These are phyloP conservation scores for Rhamnusium bicolor DNA, from an alignment of 2,888 invertebrate species.

Conservation along the genomic window DNA sequence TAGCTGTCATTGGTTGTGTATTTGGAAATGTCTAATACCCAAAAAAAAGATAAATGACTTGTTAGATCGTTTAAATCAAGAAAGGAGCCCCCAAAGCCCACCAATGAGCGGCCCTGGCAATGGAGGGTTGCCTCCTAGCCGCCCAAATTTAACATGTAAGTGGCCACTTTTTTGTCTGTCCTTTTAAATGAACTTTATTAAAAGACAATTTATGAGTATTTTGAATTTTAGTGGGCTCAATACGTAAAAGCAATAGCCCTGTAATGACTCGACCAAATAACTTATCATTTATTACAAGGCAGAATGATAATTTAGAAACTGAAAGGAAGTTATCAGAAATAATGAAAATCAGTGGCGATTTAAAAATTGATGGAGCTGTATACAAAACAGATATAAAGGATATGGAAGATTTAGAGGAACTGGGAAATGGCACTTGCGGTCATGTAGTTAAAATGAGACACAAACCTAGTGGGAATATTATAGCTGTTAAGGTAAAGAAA, in stretches of 20 bases:
- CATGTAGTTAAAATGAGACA: constrained; percentile 98
- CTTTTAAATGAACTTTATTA: neutral
- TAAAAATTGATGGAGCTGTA: constrained; percentile 85
- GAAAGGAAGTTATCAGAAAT: constrained; percentile 93
- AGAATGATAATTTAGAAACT: constrained; percentile 75
- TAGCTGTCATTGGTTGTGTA: constrained; percentile 45
- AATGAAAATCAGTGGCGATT: constrained; percentile 92
- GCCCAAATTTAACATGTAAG: constrained; percentile 57
- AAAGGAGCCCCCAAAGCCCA: constrained; percentile 63
- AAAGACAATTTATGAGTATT: neutral
- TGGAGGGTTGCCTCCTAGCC: constrained; percentile 51
- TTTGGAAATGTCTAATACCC: constrained; percentile 77
- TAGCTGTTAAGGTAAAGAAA: constrained; percentile 89
- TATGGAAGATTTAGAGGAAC: constrained; percentile 88
- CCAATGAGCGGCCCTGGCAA: constrained; percentile 47
- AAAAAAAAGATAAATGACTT: constrained; percentile 87
- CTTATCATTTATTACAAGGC: constrained; percentile 77
- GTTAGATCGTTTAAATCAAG: constrained; percentile 84
- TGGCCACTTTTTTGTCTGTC: constrained; percentile 10
- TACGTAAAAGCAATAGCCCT: constrained; percentile 68
- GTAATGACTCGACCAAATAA: constrained; percentile 73
- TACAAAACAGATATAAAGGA: constrained; percentile 89
- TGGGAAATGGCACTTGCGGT: constrained; percentile 97
- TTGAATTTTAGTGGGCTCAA: constrained; percentile 53
- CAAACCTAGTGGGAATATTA: constrained; percentile 86